phyloP scores from a whole-genome alignment of 2,113 vertebrate species.

The Protobothrops flavoviridis region DNA sequence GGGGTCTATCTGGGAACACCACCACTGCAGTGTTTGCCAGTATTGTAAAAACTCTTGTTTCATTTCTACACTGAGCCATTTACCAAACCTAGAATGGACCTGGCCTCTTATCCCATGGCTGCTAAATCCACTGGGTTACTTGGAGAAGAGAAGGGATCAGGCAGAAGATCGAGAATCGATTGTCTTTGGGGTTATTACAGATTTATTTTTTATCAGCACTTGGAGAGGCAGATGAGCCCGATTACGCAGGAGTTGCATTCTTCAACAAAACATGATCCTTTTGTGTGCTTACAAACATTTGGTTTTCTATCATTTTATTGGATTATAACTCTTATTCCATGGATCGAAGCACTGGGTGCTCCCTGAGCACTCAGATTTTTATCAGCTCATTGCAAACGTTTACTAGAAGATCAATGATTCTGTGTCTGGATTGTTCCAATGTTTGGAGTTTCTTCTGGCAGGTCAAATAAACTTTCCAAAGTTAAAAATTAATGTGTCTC shows the following conservation, averaged over 20 bases:
- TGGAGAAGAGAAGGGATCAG: background rate
- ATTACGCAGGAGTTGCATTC: background rate
- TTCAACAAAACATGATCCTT: background rate
- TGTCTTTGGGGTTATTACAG: background rate
- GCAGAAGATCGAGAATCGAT: background rate
- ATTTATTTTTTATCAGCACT: background rate
- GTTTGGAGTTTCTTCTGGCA: background rate
- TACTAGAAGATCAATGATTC: background rate
- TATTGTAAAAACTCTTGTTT: background rate
- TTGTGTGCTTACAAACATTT: background rate
- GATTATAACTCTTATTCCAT: background rate
- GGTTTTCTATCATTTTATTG: background rate
- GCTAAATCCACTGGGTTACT: background rate
- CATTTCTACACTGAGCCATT: background rate
- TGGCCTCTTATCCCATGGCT: background rate
- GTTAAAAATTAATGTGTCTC: background rate
- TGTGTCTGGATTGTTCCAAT: background rate
- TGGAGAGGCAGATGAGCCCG: background rate
- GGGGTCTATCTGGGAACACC: background rate
- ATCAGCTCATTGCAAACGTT: background rate
- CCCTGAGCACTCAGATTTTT: background rate
- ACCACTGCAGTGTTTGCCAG: background rate
- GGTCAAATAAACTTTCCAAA: background rate
- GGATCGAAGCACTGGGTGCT: background rate
- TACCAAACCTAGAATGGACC: background rate